Evolutionary conservation across 1,140 invertebrate genomes (phyloP).

Genomic region (Nymphalis io): DNA sequence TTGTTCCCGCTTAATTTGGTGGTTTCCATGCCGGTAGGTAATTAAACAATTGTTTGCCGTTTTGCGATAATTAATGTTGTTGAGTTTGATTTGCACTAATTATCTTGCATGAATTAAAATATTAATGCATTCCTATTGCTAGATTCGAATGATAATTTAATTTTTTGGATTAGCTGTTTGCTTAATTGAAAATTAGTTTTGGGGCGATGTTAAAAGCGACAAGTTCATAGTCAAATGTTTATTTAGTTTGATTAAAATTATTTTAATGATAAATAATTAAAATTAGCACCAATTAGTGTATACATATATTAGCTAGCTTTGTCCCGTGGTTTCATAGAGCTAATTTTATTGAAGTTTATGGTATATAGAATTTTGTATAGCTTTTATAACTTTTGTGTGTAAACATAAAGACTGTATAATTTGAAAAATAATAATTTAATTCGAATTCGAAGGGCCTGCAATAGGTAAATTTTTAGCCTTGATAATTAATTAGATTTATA

Average conservation of each 20-base stretch:
- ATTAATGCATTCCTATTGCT: slow-evolving; percentile 56
- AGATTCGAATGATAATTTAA: slow-evolving; percentile 45
- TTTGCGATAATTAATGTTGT: slow-evolving; percentile 71
- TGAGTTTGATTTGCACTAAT: slow-evolving; percentile 72
- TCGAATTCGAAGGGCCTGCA: too few species aligned
- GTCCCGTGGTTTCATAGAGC: too few species aligned
- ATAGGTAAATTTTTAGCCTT: too few species aligned
- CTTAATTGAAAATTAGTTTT: slow-evolving; percentile 23
- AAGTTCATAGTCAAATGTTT: not conserved
- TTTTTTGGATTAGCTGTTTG: slow-evolving; percentile 45
- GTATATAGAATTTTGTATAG: too few species aligned
- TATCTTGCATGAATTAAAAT: slow-evolving; percentile 66
- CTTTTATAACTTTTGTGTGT: too few species aligned
- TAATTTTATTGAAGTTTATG: too few species aligned
- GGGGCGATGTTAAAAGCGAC: slow-evolving; percentile 3
- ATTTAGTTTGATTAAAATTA: not conserved
- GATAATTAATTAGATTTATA: too few species aligned
- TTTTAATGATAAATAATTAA: not conserved
- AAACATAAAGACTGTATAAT: too few species aligned
- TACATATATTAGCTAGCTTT: not conserved
- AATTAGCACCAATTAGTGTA: not conserved
- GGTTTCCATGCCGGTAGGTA: slow-evolving; percentile 65
- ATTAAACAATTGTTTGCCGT: slow-evolving; percentile 75
- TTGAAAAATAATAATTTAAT: too few species aligned
- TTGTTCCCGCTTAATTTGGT: slow-evolving; percentile 58